A percentile compares a stretch with the other conserved stretches of the same genome.
phyloP scores from a whole-genome alignment of 2,797 vertebrate genomes.

The Falco peregrinus region DNA sequence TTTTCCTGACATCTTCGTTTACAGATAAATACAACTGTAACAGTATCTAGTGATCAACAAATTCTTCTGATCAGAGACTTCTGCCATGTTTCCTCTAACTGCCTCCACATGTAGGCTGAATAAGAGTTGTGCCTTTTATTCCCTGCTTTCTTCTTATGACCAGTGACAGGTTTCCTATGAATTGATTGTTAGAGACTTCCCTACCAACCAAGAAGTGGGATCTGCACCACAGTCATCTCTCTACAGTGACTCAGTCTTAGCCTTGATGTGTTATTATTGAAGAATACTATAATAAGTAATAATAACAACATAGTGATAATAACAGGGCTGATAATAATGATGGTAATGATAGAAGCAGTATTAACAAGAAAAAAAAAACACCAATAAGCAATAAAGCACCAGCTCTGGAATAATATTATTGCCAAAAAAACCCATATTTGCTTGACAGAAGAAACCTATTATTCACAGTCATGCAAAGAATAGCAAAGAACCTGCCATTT shows the following conservation, averaged over 20 bases:
- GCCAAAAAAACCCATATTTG: accelerated
- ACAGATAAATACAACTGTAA: neutral
- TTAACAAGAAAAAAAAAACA: neutral
- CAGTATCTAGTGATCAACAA: neutral
- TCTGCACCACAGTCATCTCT: neutral
- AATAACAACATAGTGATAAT: neutral
- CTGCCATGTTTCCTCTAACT: neutral
- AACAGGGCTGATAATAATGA: neutral
- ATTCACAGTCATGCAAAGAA: neutral
- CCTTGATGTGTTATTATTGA: neutral
- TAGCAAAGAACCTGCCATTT: neutral
- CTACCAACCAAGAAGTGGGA: neutral
- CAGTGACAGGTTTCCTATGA: neutral
- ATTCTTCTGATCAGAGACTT: neutral
- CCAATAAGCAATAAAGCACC: neutral
- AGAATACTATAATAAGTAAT: neutral
- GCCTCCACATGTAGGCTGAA: neutral
- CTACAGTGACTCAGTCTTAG: neutral
- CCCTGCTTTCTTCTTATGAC: neutral
- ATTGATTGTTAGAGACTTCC: neutral
- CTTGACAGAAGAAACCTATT: neutral
- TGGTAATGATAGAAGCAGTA: neutral
- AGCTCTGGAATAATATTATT: neutral
- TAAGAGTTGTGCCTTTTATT: neutral
- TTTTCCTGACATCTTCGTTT: neutral